Percentiles rank a stretch among this genome's conserved stretches.
These are phyloP conservation scores for Chlamydotis undulata DNA, from an alignment of 2,113 vertebrate genomes.

Conservation along the genomic window DNA sequence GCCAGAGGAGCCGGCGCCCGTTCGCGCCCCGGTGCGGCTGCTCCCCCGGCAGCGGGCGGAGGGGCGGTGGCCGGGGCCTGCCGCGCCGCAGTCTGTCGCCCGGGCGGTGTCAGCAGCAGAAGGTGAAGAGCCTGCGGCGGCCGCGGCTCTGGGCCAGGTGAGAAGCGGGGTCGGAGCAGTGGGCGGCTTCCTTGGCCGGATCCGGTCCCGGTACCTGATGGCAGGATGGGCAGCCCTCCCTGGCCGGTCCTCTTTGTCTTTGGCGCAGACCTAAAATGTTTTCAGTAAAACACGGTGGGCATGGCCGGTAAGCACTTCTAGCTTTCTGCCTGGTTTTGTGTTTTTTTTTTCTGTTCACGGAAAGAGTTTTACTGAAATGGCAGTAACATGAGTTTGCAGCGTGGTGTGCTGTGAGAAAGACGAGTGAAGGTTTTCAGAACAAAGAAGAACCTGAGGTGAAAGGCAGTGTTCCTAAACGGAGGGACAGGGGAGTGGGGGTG, in stretches of 20 bases:
- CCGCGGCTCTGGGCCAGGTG: too few relatives aligned
- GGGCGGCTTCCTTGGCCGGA: neutral
- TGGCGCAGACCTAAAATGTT: neutral
- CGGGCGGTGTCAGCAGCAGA: too few relatives aligned
- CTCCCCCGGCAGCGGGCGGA: neutral
- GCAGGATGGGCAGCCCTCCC: neutral
- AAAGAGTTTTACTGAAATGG: accelerated
- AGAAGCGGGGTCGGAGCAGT: neutral
- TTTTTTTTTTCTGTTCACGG: neutral
- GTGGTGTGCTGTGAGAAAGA: neutral
- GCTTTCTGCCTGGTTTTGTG: neutral
- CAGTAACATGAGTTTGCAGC: accelerated
- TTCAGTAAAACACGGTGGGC: too few relatives aligned
- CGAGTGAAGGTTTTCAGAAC: accelerated
- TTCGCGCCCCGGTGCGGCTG: neutral
- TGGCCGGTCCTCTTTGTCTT: neutral
- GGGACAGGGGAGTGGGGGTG: accelerated
- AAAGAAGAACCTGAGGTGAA: accelerated
- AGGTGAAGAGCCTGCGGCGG: neutral
- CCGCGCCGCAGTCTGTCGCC: too few relatives aligned
- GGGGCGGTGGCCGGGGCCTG: neutral
- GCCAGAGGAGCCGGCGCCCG: neutral
- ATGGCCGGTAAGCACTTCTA: accelerated
- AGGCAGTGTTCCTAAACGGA: too few relatives aligned
- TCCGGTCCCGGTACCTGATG: accelerated